Evolutionary conservation across 2,113 vertebrate genomes (phyloP).

Genomic region (Microcebus ravelobensis): DNA sequence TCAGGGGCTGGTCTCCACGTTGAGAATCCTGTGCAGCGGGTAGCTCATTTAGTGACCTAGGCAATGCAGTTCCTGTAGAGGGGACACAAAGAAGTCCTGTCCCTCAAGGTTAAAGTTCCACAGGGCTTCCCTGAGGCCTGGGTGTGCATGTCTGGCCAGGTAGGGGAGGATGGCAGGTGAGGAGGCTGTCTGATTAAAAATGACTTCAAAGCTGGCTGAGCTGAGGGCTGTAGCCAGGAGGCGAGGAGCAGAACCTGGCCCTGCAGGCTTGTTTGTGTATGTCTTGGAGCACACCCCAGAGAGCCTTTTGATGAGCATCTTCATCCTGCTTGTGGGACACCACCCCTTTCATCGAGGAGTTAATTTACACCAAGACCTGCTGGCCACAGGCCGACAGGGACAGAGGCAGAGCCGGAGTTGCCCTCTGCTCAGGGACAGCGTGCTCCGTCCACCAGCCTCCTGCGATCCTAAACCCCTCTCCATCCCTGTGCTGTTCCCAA

Average conservation of each 20-base stretch:
- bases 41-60: background rate
- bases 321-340: background rate
- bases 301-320: background rate
- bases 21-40: background rate
- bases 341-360: background rate
- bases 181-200: background rate
- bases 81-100: background rate
- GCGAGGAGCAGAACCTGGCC: background rate
- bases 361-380: background rate
- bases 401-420: background rate
- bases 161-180: background rate
- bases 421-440: background rate
- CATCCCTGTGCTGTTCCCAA: background rate
- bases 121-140: background rate
- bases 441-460: rapidly evolving
- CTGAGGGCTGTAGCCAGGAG: background rate
- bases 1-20: background rate
- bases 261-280: rapidly evolving
- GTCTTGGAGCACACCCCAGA: background rate
- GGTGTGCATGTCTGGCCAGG: background rate
- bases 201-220: too few species aligned
- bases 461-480: background rate
- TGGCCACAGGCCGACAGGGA: background rate
- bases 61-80: background rate
- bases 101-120: background rate